These are phyloP conservation scores for Sinodicranocentrus sp. DNA, from an alignment of 2,888 invertebrate genomes.

Conservation along the genomic window DNA sequence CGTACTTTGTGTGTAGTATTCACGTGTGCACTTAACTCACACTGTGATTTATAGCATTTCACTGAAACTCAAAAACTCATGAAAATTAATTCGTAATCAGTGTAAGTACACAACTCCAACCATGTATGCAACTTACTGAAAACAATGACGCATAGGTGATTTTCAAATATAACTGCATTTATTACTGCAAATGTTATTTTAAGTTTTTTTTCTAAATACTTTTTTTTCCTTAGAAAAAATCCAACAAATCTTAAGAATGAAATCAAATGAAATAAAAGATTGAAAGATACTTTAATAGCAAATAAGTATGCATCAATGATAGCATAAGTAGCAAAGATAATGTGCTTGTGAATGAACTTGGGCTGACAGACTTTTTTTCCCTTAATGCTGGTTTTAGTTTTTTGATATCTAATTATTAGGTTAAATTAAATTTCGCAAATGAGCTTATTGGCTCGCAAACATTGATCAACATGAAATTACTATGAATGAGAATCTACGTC, in stretches of 20 bases:
- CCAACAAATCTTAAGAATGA: too few species aligned
- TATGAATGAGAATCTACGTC: constrained; percentile 10
- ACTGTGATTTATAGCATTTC: constrained; percentile 5
- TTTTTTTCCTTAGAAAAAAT: too few species aligned
- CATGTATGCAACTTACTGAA: background rate
- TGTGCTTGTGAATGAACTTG: too few species aligned
- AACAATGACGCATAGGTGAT: constrained; percentile 4
- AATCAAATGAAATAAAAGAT: too few species aligned
- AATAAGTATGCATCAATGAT: too few species aligned
- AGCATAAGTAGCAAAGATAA: too few species aligned
- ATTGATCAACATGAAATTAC: constrained; percentile 8
- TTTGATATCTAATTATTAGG: too few species aligned
- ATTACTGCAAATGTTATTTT: background rate
- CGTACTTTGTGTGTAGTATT: background rate
- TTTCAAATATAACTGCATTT: constrained; percentile 12
- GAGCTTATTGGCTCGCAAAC: constrained; percentile 24
- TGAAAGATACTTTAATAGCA: too few species aligned
- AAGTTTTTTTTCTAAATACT: too few species aligned
- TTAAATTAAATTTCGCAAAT: constrained; percentile 12
- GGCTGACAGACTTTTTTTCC: too few species aligned
- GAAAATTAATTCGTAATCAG: constrained; percentile 14
- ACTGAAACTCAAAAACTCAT: constrained; percentile 7
- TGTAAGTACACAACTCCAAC: background rate
- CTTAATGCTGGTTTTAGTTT: too few species aligned
- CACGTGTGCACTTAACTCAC: constrained; percentile 8